These are phyloP conservation scores for Patella ulyssiponensis DNA, from an alignment of 2,888 invertebrate species.

Conservation along the genomic window DNA sequence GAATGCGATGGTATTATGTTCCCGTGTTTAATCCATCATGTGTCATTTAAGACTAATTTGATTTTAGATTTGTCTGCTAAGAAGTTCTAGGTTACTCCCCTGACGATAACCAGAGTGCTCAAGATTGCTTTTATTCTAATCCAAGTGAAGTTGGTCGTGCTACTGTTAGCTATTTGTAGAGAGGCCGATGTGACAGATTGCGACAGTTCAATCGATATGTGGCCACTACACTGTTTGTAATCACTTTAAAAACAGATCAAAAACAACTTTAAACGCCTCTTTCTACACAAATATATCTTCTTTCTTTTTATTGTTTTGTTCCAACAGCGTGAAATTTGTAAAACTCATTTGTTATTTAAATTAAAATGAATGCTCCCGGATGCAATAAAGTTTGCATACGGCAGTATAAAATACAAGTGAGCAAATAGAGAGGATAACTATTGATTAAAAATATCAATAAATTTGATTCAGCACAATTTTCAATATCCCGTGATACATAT, in stretches of 20 bases:
- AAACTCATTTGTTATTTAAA: no score
- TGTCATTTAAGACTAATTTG: constrained; percentile 12
- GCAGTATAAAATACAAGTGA: no score
- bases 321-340: no score
- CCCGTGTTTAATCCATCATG: constrained; percentile 5
- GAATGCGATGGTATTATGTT: background rate
- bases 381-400: no score
- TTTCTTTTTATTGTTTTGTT: no score
- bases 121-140: background rate
- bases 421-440: no score
- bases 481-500: no score
- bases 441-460: no score
- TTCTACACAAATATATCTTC: no score
- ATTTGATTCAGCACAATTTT: no score
- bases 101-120: constrained; percentile 7
- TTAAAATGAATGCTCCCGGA: no score
- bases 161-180: background rate
- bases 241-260: background rate
- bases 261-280: no score
- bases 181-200: constrained; percentile 1
- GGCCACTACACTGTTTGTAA: background rate
- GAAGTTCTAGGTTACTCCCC: background rate
- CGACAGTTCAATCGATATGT: constrained; percentile 8
- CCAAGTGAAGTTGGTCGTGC: background rate
- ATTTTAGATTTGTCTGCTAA: background rate